Percentiles rank a stretch among this genome's conserved stretches.
phyloP scores from a whole-genome alignment of 2,888 invertebrate species.

The Ligdia adustata region DNA sequence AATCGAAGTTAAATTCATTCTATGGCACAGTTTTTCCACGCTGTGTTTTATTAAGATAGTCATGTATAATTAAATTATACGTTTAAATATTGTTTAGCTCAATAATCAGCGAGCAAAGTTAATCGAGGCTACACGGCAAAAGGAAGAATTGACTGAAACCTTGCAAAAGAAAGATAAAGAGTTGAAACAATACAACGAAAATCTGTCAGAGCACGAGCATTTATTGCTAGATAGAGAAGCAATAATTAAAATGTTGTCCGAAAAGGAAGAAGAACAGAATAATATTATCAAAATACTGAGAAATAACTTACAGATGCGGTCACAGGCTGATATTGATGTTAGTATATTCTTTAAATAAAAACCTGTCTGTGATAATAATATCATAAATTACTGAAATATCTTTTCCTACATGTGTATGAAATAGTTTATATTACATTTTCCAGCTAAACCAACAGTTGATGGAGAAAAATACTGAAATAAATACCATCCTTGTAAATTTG shows the following conservation, averaged over 20 bases:
- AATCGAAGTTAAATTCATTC: no score
- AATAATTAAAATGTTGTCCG: constrained; percentile 59
- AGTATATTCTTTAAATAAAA: no score
- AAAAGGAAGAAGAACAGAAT: constrained; percentile 65
- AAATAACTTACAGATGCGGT: constrained; percentile 62
- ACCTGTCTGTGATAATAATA: no score
- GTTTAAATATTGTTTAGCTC: constrained; percentile 44
- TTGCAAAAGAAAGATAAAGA: constrained; percentile 58
- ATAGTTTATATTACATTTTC: constrained; percentile 23
- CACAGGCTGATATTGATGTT: constrained; percentile 60
- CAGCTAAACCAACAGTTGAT: constrained; percentile 59
- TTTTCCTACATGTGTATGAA: no score
- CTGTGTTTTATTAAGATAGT: no score
- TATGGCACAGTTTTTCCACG: no score
- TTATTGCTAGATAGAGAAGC: constrained; percentile 55
- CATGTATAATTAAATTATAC: background rate
- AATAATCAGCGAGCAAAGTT: constrained; percentile 59
- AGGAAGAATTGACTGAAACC: constrained; percentile 53
- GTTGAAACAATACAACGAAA: constrained; percentile 48
- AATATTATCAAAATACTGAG: constrained; percentile 64
- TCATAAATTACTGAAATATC: no score
- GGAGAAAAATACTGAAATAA: constrained; percentile 66
- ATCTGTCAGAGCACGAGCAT: constrained; percentile 48
- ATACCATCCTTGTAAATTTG: constrained; percentile 53
- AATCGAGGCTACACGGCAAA: constrained; percentile 52